Conservation (phyloP, 2,113 vertebrate genomes). For the Sinocyclocheilus maitianheensis region DNA sequence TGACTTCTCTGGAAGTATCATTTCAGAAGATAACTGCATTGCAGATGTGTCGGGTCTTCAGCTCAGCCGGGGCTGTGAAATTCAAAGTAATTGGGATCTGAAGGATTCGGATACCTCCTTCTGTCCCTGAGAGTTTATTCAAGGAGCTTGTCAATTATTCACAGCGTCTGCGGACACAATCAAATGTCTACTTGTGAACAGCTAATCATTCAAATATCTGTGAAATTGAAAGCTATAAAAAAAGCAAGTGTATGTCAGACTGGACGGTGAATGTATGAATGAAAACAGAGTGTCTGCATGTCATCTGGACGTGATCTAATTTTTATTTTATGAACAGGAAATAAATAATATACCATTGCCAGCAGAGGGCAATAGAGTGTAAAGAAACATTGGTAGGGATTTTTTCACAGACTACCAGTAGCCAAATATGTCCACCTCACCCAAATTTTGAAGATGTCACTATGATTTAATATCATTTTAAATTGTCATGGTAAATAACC, state of each 20-base stretch:
- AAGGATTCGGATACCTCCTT: neutral
- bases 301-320: neutral
- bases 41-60: conserved; percentile 26
- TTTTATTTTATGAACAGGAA: neutral
- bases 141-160: neutral
- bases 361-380: conserved; percentile 23
- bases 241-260: neutral
- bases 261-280: neutral
- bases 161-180: neutral
- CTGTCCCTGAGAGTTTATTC: conserved; percentile 12
- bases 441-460: too few relatives aligned
- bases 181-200: neutral
- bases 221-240: neutral
- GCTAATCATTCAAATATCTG: neutral
- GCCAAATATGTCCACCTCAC: neutral
- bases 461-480: neutral
- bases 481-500: neutral
- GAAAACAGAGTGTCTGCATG: neutral
- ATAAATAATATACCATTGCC: neutral
- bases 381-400: neutral
- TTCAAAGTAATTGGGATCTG: conserved; percentile 35
- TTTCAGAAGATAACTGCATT: conserved; percentile 32
- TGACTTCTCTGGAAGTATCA: conserved; percentile 21
- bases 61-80: conserved; percentile 11
- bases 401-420: neutral